Conservation (phyloP, 2,888 invertebrate genomes). For the Stenoptilia bipunctidactyla region DNA sequence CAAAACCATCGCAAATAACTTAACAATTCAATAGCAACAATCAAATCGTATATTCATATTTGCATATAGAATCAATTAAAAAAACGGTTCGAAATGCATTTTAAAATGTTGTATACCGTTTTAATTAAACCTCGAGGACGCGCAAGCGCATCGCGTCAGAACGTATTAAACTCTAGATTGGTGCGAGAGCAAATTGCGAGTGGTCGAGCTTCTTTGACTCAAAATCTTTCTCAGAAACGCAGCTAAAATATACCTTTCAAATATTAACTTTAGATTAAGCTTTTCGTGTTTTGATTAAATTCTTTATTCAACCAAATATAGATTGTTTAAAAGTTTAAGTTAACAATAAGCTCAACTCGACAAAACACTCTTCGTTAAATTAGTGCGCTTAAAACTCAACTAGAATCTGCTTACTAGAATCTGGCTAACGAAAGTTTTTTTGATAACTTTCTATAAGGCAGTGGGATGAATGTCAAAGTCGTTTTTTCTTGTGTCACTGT, state of each 20-base stretch:
- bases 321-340: too few relatives aligned
- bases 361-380: too few relatives aligned
- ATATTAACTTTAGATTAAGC: slow-evolving; percentile 25
- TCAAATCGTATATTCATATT: slow-evolving; percentile 14
- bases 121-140: slow-evolving; percentile 42
- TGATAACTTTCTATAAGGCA: too few relatives aligned
- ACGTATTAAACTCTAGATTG: slow-evolving; percentile 35
- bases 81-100: slow-evolving; percentile 22
- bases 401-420: too few relatives aligned
- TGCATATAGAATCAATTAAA: slow-evolving; percentile 27
- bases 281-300: background rate
- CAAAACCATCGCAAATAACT: too few relatives aligned
- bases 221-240: slow-evolving; percentile 27
- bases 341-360: too few relatives aligned
- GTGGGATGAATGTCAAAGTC: too few relatives aligned
- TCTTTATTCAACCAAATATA: too few relatives aligned
- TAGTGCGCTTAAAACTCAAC: too few relatives aligned
- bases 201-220: slow-evolving; percentile 24
- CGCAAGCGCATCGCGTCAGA: slow-evolving; percentile 38
- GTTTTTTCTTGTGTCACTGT: too few relatives aligned
- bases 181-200: slow-evolving; percentile 27
- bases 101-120: slow-evolving; percentile 45
- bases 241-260: slow-evolving; percentile 24
- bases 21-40: too few relatives aligned
- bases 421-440: too few relatives aligned